Evolutionary conservation across 2,888 invertebrate species (phyloP), one percentile per base, ranked within the genome.

Genomic region (Ochropacha duplaris): DNA sequence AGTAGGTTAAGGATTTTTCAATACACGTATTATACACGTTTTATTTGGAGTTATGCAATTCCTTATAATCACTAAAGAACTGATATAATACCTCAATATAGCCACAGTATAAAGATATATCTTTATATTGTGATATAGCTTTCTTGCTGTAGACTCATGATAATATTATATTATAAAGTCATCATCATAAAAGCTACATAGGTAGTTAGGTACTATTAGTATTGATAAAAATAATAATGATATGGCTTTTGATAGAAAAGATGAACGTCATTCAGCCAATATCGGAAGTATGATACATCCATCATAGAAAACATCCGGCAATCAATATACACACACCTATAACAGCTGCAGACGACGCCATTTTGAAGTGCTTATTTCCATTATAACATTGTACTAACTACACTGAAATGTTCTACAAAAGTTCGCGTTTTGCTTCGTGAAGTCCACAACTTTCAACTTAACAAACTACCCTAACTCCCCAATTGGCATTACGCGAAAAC

Each of bases 331-430:
- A 83, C 74, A 81, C 76, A 79, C 79, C 84, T 85, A 88, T 76
- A 84, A 85, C 83, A 88, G 85, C 84, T 87, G 86, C 88, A 88
- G 84, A 87, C 82, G 87, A 87, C 91, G 90, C 92, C 92, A 92
- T 92, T 92, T 91, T 92, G 91, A 90, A 91, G 91, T 92, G 90
- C 92, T 92, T 92, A 92, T 92, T 92, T 91, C 92, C 92, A 92
- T 92, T 92, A 92, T 91, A 92, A 92, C 92, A 92, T 92, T 92
- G 92, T 92, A 92, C 92, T 92, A 92, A 92, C 92, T 92, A 92
- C 90, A 92, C 90, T 92, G 92, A 92, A 92, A 92, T 92, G 92
- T 92, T 92, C 91, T 90, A 92, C 92, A 92, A 92, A 92, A 92
- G 90, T 92, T 92, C 90, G 89, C 91, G 92, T 91, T 92, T 92